These are phyloP conservation scores for Phoeniculus purpureus DNA, from an alignment of 2,797 vertebrate species.

Conservation along the genomic window DNA sequence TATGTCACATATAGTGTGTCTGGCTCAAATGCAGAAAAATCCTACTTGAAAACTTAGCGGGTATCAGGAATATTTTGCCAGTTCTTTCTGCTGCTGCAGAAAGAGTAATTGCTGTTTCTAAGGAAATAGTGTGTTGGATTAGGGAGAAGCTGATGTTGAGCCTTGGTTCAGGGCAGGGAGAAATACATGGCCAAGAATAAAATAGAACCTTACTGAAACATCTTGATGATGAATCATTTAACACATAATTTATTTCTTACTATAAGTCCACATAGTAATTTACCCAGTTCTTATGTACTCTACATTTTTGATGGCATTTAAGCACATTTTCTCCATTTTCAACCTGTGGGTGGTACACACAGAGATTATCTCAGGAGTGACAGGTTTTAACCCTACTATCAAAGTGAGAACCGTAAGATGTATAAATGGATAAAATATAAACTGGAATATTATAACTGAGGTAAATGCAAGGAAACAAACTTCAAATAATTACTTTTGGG, in stretches of 20 bases:
- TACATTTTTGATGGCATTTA: neutral
- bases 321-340: neutral
- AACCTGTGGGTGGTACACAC: neutral
- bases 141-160: neutral
- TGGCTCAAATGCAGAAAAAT: neutral
- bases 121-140: neutral
- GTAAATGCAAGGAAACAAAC: neutral
- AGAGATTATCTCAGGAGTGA: neutral
- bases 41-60: neutral
- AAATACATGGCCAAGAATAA: neutral
- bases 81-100: neutral
- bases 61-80: neutral
- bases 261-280: neutral
- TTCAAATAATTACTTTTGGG: neutral
- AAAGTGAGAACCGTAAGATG: neutral
- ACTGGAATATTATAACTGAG: neutral
- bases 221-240: neutral
- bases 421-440: neutral
- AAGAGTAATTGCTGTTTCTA: neutral
- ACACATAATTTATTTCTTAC: neutral
- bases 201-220: neutral
- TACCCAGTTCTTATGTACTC: neutral
- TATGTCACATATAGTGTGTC: neutral
- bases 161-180: neutral
- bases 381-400: neutral